These are phyloP conservation scores for Poecilobothrus nobilitatus DNA, from an alignment of 2,888 invertebrate species.

Conservation along the genomic window DNA sequence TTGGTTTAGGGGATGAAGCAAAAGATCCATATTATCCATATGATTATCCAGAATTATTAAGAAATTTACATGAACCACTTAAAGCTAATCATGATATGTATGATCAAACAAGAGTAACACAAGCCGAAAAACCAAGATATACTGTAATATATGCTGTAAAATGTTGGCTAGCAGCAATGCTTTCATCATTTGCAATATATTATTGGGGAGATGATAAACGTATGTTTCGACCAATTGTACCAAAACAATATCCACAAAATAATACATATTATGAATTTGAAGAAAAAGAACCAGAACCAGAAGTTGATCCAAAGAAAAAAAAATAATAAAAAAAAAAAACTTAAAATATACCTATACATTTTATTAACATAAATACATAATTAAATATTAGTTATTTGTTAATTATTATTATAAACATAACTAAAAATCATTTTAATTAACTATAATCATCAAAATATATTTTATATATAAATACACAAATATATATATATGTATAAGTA, in stretches of 20 bases:
- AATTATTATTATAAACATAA: too few relatives aligned
- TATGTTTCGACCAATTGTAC: slow-evolving; percentile 54
- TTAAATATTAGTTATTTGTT: too few relatives aligned
- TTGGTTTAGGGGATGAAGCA: slow-evolving; percentile 55
- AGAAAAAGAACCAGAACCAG: too few relatives aligned
- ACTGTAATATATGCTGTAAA: slow-evolving; percentile 45
- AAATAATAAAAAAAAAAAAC: too few relatives aligned
- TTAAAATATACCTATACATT: too few relatives aligned
- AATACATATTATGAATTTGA: slow-evolving; percentile 56
- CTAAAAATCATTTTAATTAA: too few relatives aligned
- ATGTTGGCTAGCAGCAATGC: slow-evolving; percentile 51
- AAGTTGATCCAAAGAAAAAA: too few relatives aligned
- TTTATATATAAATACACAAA: too few relatives aligned
- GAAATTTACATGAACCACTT: slow-evolving; percentile 76
- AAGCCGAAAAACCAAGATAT: slow-evolving; percentile 47
- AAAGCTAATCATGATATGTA: slow-evolving; percentile 58
- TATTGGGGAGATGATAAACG: slow-evolving; percentile 51
- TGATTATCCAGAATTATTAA: slow-evolving; percentile 68
- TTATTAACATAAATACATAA: too few relatives aligned
- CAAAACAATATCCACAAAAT: slow-evolving; percentile 60
- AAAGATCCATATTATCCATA: slow-evolving; percentile 77
- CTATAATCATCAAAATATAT: too few relatives aligned
- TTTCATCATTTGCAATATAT: slow-evolving; percentile 44
- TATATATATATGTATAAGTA: too few relatives aligned
- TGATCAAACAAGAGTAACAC: slow-evolving; percentile 64